Evolutionary conservation across 1,140 invertebrate species (phyloP), one percentile per base, ranked within the genome.

Genomic region (Anastrepha ludens): DNA sequence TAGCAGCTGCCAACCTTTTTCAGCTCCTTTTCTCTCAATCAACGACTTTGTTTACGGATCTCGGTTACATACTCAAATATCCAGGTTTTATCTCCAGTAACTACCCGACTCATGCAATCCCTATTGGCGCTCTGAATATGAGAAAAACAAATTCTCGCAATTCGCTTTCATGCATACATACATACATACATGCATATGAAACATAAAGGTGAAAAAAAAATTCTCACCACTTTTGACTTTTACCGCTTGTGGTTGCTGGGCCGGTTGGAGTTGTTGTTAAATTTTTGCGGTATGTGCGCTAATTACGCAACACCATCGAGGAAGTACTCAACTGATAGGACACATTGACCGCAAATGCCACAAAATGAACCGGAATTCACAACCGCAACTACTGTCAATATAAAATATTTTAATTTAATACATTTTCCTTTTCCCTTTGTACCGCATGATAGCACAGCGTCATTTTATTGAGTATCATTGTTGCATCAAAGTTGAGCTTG

Each of bases 331-430:
- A 81, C 47, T 81, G 44, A 81, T n/a, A 81, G 74, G 74, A 50
- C 74, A 81, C 74, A 81, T 81, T 81, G 74, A 81, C 74, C 74
- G n/a, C 74, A 55, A 81, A 55, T 81, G 47, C 74, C 74, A 81
- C 74, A 81, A 81, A 81, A 81, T 81, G 74, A 81, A 81, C 74
- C 74, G 74, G 74, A 81, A 81, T 81, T 81, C 55, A 29, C 44
- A 81, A 81, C 74, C 74, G 9, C 74, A 81, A 81, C 74, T 81
- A 50, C 74, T 81, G 74, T 81, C 74, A 81, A 81, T 81, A 81
- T 81, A 81, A 81, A 81, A 81, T 81, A 81, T 81, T 81, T 81
- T 58, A 81, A 81, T 81, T 81, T 55, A 81, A 81, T 81, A 55
- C n/a, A 81, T 55, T 81, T 55, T 55, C 41, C 29, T 29, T 29